These are phyloP conservation scores for Brachyopa scutellaris DNA, from an alignment of 2,888 invertebrate genomes.

Conservation along the genomic window DNA sequence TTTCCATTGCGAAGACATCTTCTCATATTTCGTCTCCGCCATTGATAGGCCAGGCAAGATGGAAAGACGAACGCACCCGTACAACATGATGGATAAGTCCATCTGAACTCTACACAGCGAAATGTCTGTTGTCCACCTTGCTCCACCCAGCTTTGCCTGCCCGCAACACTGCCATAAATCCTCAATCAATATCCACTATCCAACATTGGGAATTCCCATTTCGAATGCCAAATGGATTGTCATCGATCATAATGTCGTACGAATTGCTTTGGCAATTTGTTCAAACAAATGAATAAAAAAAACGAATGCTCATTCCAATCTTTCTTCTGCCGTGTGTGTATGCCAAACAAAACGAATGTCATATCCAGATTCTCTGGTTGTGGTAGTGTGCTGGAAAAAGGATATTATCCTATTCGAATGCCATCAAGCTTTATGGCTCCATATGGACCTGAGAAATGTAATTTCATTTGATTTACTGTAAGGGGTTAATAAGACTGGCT, in stretches of 20 bases:
- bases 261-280: constrained; percentile 73
- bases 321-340: background rate
- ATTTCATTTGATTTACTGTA: constrained; percentile 72
- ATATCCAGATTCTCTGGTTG: constrained; percentile 55
- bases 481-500: constrained; percentile 72
- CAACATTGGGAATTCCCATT: constrained; percentile 72
- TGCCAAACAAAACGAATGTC: constrained; percentile 63
- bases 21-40: constrained; percentile 51
- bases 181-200: constrained; percentile 71
- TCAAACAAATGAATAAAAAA: constrained; percentile 67
- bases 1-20: constrained; percentile 35
- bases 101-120: constrained; percentile 56
- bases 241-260: constrained; percentile 73
- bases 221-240: constrained; percentile 69
- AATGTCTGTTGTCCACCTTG: constrained; percentile 55
- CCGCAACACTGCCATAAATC: constrained; percentile 68
- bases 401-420: constrained; percentile 70
- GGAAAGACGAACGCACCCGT: constrained; percentile 20
- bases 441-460: constrained; percentile 72
- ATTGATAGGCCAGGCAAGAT: background rate
- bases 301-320: constrained; percentile 42
- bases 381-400: constrained; percentile 47
- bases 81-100: constrained; percentile 69
- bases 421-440: constrained; percentile 71
- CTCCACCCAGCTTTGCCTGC: constrained; percentile 57